Conservation (phyloP, 1,140 invertebrate species). For the Caenorhabditis tropicalis region DNA sequence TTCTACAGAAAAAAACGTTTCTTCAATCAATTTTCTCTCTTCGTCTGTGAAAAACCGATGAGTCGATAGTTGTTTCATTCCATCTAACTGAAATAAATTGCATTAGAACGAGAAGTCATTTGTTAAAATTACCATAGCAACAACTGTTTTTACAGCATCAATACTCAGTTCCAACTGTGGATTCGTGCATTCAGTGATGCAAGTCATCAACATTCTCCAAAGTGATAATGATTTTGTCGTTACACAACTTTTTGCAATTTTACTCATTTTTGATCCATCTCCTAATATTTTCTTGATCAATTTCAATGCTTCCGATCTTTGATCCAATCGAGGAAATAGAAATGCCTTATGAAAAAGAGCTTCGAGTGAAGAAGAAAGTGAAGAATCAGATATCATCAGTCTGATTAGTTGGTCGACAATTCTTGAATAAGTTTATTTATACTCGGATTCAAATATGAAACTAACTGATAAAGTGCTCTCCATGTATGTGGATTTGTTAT, state of each 20-base stretch:
- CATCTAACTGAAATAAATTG: not conserved
- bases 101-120: no score
- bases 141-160: conserved; percentile 37
- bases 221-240: conserved; percentile 25
- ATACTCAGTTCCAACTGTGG: conserved; percentile 47
- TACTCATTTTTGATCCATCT: conserved; percentile 6
- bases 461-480: conserved; percentile 50
- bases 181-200: conserved; percentile 48
- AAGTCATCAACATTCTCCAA: conserved; percentile 55
- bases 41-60: conserved; percentile 4
- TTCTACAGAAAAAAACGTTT: not conserved
- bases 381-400: conserved; percentile 16
- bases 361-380: conserved; percentile 50
- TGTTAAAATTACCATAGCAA: conserved; percentile 46
- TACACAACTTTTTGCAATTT: conserved; percentile 2
- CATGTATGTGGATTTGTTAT: conserved; percentile 50
- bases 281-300: conserved; percentile 48
- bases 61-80: conserved; percentile 13
- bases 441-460: not conserved
- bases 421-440: conserved; percentile 6
- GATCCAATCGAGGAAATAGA: conserved; percentile 54
- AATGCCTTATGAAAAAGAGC: conserved; percentile 56
- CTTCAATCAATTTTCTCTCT: not conserved
- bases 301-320: conserved; percentile 51
- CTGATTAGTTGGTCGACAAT: conserved; percentile 52